Evolutionary conservation across 2,888 invertebrate species (phyloP), one percentile per base, ranked within the genome.

Genomic region (Thyatira batis): DNA sequence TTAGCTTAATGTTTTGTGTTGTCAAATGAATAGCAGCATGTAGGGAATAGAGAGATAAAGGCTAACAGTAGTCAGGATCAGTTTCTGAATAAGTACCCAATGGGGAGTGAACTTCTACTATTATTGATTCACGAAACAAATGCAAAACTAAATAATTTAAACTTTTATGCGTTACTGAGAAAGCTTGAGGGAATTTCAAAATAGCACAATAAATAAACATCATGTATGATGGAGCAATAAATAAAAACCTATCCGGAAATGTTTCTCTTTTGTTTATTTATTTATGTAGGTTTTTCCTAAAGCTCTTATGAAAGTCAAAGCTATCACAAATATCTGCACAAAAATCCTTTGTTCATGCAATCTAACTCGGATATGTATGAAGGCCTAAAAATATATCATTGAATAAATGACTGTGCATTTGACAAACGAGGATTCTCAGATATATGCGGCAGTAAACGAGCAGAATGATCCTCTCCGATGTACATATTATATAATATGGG

Each of bases 321-420:
- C 48, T 27, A 48, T 48, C 27, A 48, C 48, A 48, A 27, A 28
- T 20, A 48, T 48, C 28, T 27, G 48, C 27, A 48, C 27, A 48
- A 27, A 20, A 27, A 28, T 20, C 45, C 23, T 45, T 45, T 48
- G 48, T 28, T 27, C 27, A 1, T 48, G 48, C 48, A 48, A 48
- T 48, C 27, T 20, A 27, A 23, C 48, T 20, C 17, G 17, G 27
- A 27, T 27, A 27, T 45, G 23, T 45, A 23, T 45, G 27, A 48
- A 27, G 27, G 20, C 43, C 28, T 49, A 27, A 28, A 21, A 46
- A 81, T 77, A 84, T 80, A 84, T 84, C 89, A 84, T 89, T 85
- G 84, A 83, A 89, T 90, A 90, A 88, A 91, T 89, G 89, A 88
- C 87, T 87, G 85, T 85, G 83, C 88, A 87, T 91, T 90, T 90